Evolutionary conservation across 2,113 vertebrate genomes (phyloP), one percentile per base, ranked within the genome.

Genomic region (Brienomyrus brachyistius): DNA sequence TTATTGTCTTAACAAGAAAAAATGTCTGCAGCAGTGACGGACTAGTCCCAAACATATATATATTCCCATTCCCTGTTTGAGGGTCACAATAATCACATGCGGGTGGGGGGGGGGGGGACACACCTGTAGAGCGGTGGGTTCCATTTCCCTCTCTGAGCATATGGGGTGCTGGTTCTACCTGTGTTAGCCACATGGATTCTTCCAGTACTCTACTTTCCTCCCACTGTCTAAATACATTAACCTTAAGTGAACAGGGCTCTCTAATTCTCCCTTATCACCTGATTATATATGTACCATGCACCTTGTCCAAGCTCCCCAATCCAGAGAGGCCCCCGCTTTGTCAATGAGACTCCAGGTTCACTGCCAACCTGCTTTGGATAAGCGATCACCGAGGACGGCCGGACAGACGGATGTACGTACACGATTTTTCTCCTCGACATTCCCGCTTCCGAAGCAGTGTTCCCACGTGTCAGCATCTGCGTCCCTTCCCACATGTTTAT

Each of bases 401-500:
- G 35, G 31, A 80, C 31, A 43, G 74, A 80, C 74, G 15, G 15
- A 19, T 80, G 35, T 15, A 50, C 83, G 45, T 50, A 85, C 17
- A 1, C 23, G 47, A 85, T 51, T 82, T 40, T 45, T 40, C 77
- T 84, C 82, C 82, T 84, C 48, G 27, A 19, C 85, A 54, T 35
- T 31, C 17, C 23, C 13, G 13, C 27, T 31, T 27, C n/a, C 13
- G 13, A 40, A 13, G 48, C 5, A 21, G 51, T 0, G 31, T 35
- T 87, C 23, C n/a, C 85, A 56, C 85, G 17, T 52, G 85, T 54
- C 50, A 27, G 51, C 50, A 56, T 87, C 31, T 9, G 85, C 51
- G 51, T 86, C 48, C 6, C 85, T 87, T 87, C 51, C n/a, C 85
- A 54, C 51, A 86, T 87, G 50, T 87, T 51, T 74, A 88, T 80